Conservation (phyloP, 2,888 invertebrate species). For the Lamproptera curius region DNA sequence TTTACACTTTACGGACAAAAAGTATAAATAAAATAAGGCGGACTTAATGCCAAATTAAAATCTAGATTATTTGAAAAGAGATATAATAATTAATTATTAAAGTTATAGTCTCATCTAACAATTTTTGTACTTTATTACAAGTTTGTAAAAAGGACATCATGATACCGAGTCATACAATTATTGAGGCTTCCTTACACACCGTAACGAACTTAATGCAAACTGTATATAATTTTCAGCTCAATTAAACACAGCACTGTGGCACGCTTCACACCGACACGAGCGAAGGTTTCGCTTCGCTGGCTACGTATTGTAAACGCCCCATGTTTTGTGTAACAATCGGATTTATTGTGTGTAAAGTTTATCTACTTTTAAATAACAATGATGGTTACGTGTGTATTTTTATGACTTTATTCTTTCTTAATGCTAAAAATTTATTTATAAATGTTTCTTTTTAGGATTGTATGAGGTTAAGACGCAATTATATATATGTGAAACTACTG, state of each 20-base stretch:
- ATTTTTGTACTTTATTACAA: too few relatives aligned
- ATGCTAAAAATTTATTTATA: slow-evolving; percentile 4
- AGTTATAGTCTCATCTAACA: too few relatives aligned
- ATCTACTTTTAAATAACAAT: slow-evolving; percentile 14
- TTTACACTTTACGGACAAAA: too few relatives aligned
- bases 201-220: slow-evolving; percentile 48
- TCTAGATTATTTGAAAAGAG: too few relatives aligned
- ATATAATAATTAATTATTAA: too few relatives aligned
- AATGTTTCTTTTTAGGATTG: slow-evolving; percentile 1
- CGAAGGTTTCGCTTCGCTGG: slow-evolving; percentile 39
- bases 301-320: slow-evolving; percentile 19
- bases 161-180: too few relatives aligned
- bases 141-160: too few relatives aligned
- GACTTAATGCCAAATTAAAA: too few relatives aligned
- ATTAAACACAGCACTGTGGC: slow-evolving; percentile 48
- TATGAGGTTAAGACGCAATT: slow-evolving; percentile 1
- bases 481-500: neutral
- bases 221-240: slow-evolving; percentile 48
- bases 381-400: slow-evolving; percentile 6
- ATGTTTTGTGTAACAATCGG: slow-evolving; percentile 19
- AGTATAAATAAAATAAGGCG: too few relatives aligned
- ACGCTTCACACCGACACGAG: slow-evolving; percentile 46
- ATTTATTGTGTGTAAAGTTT: slow-evolving; percentile 7
- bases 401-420: too few relatives aligned
- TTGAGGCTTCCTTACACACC: slow-evolving; percentile 28